phyloP scores from a whole-genome alignment of 2,888 invertebrate species.

The Cerastis rubricosa region DNA sequence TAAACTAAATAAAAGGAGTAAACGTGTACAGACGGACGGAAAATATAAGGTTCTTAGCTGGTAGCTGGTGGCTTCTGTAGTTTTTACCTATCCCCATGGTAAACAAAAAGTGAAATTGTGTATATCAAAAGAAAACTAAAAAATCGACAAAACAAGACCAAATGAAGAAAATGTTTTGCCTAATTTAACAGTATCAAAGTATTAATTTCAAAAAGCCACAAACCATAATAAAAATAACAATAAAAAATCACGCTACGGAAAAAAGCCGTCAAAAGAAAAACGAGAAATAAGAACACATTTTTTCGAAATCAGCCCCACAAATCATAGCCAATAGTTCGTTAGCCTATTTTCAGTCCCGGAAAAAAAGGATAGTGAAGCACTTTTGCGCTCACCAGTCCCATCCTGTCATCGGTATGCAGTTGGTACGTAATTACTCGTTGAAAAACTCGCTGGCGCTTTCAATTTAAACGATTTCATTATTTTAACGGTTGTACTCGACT shows the following conservation, averaged over 20 bases:
- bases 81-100: neutral
- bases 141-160: neutral
- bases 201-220: neutral
- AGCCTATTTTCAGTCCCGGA: conserved; percentile 57
- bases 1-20: neutral
- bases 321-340: conserved; percentile 58
- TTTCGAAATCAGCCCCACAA: conserved; percentile 47
- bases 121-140: neutral
- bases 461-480: conserved; percentile 73
- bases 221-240: neutral
- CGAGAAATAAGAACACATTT: conserved; percentile 19
- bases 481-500: conserved; percentile 66
- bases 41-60: neutral
- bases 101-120: neutral
- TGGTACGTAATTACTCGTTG: conserved; percentile 66
- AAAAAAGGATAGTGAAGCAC: conserved; percentile 57
- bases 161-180: neutral
- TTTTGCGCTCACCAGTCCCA: conserved; percentile 64
- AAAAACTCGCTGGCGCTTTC: conserved; percentile 69
- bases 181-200: neutral
- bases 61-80: neutral
- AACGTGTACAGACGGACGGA: neutral
- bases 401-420: conserved; percentile 71
- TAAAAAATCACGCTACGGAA: neutral
- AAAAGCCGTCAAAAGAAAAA: conserved; percentile 29